phyloP scores from a whole-genome alignment of 2,797 vertebrate genomes.

The Cheracebus regulus region DNA sequence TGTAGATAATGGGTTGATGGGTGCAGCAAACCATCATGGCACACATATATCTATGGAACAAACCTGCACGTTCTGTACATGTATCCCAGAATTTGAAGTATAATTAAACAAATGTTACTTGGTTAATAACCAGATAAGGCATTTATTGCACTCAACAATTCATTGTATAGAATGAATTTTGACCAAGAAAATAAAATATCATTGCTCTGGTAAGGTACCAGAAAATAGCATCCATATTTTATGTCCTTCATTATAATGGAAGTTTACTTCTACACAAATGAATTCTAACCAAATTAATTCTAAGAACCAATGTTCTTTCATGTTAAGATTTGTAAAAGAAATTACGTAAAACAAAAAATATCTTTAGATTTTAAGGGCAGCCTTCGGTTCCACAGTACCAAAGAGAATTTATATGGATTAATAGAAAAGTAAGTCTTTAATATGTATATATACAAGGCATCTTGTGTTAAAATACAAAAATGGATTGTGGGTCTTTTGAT shows the following conservation, averaged over 20 bases:
- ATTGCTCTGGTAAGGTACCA: background rate
- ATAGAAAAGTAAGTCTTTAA: background rate
- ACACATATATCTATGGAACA: too few species aligned
- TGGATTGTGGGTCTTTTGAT: background rate
- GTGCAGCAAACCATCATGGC: too few species aligned
- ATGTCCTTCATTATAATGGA: background rate
- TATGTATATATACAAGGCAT: background rate
- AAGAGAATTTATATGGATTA: background rate
- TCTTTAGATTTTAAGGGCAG: slow-evolving; percentile 34
- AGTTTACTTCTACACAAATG: background rate
- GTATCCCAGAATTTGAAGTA: too few species aligned
- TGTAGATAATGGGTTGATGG: too few species aligned
- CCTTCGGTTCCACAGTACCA: background rate
- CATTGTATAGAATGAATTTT: background rate
- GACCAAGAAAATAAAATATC: background rate
- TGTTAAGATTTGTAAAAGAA: slow-evolving; percentile 1
- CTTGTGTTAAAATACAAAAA: slow-evolving; percentile 20
- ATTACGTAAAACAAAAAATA: slow-evolving; percentile 17
- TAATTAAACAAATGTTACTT: background rate
- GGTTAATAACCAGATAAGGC: background rate
- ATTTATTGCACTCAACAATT: background rate
- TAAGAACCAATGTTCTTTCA: background rate
- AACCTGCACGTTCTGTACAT: too few species aligned
- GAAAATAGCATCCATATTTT: background rate
- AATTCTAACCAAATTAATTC: background rate